phyloP scores from a whole-genome alignment of 2,888 invertebrate species.

The Brachycybe producta region DNA sequence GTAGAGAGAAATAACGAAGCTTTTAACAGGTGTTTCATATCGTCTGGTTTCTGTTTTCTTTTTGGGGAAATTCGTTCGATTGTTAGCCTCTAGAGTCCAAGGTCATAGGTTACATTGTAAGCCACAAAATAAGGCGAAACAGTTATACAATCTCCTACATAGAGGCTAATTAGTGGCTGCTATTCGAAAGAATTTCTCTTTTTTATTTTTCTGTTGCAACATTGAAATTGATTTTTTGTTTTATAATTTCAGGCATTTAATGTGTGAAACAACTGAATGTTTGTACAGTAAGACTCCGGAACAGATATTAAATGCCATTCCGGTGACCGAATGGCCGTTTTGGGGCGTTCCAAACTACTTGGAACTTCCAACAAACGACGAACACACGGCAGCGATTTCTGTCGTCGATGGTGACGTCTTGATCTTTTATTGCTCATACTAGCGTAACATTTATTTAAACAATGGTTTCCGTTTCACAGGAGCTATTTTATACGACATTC shows the following conservation, averaged over 20 bases:
- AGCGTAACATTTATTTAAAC: too few species aligned
- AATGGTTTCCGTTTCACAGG: too few species aligned
- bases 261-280: conserved; percentile 23
- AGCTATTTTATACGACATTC: conserved; percentile 14
- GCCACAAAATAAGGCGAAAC: too few species aligned
- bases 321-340: conserved; percentile 22
- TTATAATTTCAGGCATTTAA: conserved; percentile 10
- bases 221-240: neutral
- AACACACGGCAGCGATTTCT: conserved; percentile 21
- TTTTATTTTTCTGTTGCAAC: conserved; percentile 1
- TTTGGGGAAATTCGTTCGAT: too few species aligned
- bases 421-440: too few species aligned
- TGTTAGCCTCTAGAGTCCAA: too few species aligned
- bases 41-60: too few species aligned
- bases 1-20: conserved; percentile 22
- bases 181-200: neutral
- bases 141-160: too few species aligned
- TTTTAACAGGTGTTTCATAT: conserved; percentile 25
- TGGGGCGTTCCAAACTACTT: conserved; percentile 18
- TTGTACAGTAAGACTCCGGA: conserved; percentile 23
- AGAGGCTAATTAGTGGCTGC: conserved; percentile 20
- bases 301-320: conserved; percentile 25
- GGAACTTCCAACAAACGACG: conserved; percentile 10
- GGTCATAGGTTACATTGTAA: too few species aligned
- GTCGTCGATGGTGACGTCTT: conserved; percentile 26